Conservation (phyloP, 2,113 vertebrate species). For the Terrapene triunguis region DNA sequence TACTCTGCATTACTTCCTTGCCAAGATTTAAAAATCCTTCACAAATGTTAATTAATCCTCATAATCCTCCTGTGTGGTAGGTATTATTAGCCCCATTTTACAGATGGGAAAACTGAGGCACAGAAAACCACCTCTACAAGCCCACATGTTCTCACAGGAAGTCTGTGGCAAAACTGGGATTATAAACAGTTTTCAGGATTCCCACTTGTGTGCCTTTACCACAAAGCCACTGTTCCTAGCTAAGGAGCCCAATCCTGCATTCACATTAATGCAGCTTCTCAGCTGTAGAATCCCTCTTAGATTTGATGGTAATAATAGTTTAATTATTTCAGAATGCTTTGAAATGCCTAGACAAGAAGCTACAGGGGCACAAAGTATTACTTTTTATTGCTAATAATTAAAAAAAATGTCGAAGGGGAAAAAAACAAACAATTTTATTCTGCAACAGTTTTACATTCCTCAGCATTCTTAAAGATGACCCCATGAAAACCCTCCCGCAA, state of each 20-base stretch:
- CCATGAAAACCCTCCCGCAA: accelerated
- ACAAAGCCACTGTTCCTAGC: not conserved
- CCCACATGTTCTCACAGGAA: not conserved
- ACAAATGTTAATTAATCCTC: slow-evolving; percentile 1
- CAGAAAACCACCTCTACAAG: not conserved
- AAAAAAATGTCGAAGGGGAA: too few relatives aligned
- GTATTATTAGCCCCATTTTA: slow-evolving; percentile 14
- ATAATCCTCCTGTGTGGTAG: slow-evolving; percentile 1
- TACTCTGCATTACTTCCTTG: slow-evolving; percentile 45
- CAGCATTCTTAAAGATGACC: not conserved
- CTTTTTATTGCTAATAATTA: not conserved
- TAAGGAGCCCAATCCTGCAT: not conserved
- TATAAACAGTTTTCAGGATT: not conserved
- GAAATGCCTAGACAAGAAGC: not conserved
- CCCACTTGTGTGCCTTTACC: not conserved
- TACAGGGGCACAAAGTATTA: not conserved
- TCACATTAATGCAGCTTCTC: not conserved
- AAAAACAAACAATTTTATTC: too few relatives aligned
- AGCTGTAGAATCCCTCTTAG: not conserved
- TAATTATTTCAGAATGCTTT: accelerated
- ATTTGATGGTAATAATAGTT: not conserved
- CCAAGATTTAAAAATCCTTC: slow-evolving; percentile 29
- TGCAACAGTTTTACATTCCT: not conserved
- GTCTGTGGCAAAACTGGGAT: not conserved
- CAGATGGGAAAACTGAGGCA: not conserved